Conservation (phyloP, 2,888 invertebrate genomes). For the Nycteola revayana region DNA sequence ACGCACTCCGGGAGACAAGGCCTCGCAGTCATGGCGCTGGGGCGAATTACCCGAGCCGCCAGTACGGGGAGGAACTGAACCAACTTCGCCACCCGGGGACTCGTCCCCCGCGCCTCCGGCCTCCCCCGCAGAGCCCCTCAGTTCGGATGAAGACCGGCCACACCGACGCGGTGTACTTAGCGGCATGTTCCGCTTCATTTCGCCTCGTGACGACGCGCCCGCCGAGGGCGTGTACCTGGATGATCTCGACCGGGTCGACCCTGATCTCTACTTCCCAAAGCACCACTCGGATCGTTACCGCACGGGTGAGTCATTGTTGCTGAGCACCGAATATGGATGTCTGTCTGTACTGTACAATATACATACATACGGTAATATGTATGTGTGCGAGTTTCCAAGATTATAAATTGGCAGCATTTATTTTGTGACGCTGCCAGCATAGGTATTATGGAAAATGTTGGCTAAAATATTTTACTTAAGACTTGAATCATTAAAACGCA, state of each 20-base stretch:
- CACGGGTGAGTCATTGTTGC: conserved; percentile 51
- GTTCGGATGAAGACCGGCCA: conserved; percentile 76
- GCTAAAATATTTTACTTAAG: no score
- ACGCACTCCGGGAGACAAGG: conserved; percentile 66
- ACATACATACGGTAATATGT: no score
- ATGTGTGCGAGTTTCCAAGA: no score
- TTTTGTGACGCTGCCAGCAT: no score
- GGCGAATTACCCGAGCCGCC: conserved; percentile 89
- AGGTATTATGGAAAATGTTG: no score
- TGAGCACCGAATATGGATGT: no score
- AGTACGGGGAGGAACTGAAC: conserved; percentile 49
- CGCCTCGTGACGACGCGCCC: conserved; percentile 71
- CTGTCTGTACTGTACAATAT: no score
- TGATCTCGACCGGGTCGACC: conserved; percentile 94
- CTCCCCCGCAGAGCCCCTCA: conserved; percentile 66
- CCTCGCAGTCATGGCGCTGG: conserved; percentile 92
- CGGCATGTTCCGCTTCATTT: conserved; percentile 96
- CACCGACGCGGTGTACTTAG: conserved; percentile 88
- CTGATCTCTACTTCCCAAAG: conserved; percentile 96
- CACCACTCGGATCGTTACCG: conserved; percentile 78
- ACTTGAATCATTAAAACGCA: no score
- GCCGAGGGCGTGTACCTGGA: conserved; percentile 95
- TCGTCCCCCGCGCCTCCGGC: conserved; percentile 54
- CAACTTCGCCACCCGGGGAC: conserved; percentile 50
- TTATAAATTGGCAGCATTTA: no score